A percentile compares a stretch with the other conserved stretches of the same genome.
These are phyloP conservation scores for Tympanoctomys barrerae DNA, from an alignment of 2,797 vertebrate species.

Conservation along the genomic window DNA sequence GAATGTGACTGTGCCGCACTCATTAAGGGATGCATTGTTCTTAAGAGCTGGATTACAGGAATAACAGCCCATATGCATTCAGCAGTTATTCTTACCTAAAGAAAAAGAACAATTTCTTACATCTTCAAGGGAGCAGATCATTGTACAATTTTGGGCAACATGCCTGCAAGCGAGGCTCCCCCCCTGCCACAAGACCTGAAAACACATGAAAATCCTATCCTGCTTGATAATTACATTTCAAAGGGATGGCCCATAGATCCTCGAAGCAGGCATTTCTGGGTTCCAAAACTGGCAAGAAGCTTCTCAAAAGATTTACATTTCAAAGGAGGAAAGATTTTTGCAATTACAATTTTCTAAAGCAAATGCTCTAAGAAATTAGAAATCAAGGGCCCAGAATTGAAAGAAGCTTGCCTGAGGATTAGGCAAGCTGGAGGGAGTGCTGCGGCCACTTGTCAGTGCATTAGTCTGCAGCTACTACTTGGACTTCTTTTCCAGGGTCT, in stretches of 20 bases:
- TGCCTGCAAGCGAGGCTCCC: background rate
- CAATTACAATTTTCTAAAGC: constrained; percentile 64
- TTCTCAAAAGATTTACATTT: constrained; percentile 68
- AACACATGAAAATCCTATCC: background rate
- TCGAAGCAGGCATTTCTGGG: background rate
- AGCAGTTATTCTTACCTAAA: background rate
- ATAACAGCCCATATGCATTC: background rate
- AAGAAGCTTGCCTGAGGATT: constrained; percentile 5
- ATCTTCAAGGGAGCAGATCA: background rate
- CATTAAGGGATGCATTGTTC: background rate
- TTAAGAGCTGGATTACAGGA: background rate
- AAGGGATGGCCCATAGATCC: background rate
- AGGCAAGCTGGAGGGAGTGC: background rate
- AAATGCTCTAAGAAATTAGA: constrained; percentile 21
- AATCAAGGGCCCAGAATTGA: background rate
- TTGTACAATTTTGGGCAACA: background rate
- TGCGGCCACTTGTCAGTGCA: background rate
- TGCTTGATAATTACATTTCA: constrained; percentile 11
- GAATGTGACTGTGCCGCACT: background rate
- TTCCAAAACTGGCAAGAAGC: constrained; percentile 19
- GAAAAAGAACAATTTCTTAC: background rate
- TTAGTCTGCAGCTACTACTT: background rate
- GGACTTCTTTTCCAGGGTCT: background rate
- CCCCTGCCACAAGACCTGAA: background rate
- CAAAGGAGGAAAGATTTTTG: constrained; percentile 60